phyloP scores from a whole-genome alignment of 2,797 vertebrate species.

The Leptoclinus maculatus region DNA sequence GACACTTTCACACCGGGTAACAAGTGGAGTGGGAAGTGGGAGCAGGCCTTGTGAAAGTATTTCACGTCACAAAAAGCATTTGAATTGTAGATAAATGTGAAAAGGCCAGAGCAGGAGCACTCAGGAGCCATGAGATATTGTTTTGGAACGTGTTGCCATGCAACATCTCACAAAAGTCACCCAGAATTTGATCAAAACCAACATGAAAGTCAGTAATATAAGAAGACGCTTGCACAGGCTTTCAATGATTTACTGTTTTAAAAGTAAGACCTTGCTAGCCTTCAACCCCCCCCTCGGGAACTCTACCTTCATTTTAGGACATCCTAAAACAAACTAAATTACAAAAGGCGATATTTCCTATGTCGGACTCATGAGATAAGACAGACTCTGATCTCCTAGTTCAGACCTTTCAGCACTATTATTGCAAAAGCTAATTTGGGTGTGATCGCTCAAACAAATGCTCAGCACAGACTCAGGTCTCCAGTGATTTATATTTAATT shows the following conservation, averaged over 20 bases:
- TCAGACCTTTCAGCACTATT: slow-evolving; percentile 10
- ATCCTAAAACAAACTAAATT: not conserved
- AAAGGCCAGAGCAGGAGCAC: not conserved
- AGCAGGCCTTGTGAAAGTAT: slow-evolving; percentile 7
- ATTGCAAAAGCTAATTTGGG: slow-evolving; percentile 44
- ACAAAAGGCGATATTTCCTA: not conserved
- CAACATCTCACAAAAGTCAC: not conserved
- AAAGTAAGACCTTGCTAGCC: not conserved
- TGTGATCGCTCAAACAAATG: slow-evolving; percentile 45
- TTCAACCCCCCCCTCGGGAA: not conserved
- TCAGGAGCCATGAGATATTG: not conserved
- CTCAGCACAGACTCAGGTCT: slow-evolving; percentile 21
- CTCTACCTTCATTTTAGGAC: not conserved
- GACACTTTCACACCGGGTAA: slow-evolving; percentile 37
- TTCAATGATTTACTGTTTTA: not conserved
- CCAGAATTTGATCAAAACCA: not conserved
- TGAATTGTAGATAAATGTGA: slow-evolving; percentile 20
- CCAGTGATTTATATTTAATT: slow-evolving; percentile 35
- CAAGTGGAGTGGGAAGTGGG: not conserved
- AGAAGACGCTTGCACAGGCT: not conserved
- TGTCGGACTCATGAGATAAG: slow-evolving; percentile 11
- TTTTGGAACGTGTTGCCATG: not conserved
- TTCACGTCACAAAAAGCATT: slow-evolving; percentile 8
- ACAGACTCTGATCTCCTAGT: slow-evolving; percentile 14
- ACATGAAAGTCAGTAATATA: not conserved